A percentile compares a stretch with the other conserved stretches of the same genome.
Evolutionary conservation across 2,113 vertebrate genomes (phyloP).

Genomic region (Hystrix cristata): DNA sequence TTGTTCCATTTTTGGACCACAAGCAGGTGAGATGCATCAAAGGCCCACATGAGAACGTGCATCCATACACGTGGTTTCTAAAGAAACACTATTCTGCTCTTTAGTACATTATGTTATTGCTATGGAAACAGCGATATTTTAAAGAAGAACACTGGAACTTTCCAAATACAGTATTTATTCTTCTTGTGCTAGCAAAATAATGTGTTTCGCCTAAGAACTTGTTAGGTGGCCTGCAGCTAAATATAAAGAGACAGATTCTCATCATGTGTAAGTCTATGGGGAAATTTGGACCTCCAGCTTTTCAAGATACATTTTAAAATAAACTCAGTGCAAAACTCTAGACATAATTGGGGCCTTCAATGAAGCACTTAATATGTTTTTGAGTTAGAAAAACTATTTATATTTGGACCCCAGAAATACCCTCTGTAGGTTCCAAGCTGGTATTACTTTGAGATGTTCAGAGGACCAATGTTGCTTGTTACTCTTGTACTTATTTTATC

Average conservation of each 20-base stretch:
- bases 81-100: conserved; percentile 81
- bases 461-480: neutral
- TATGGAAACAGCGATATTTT: conserved; percentile 85
- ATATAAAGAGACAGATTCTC: conserved; percentile 85
- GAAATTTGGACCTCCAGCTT: conserved; percentile 76
- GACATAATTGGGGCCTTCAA: conserved; percentile 70
- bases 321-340: conserved; percentile 70
- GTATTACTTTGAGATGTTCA: neutral
- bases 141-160: conserved; percentile 84
- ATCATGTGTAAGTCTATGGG: conserved; percentile 72
- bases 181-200: conserved; percentile 83
- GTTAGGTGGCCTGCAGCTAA: conserved; percentile 85
- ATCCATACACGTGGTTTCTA: conserved; percentile 79
- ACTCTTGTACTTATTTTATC: neutral
- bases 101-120: conserved; percentile 84
- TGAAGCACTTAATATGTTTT: conserved; percentile 74
- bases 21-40: conserved; percentile 71
- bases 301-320: conserved; percentile 79
- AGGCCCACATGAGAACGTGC: conserved; percentile 41
- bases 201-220: conserved; percentile 85
- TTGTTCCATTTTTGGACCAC: conserved; percentile 41
- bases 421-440: conserved; percentile 11
- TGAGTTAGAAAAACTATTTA: conserved; percentile 60
- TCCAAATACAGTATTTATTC: conserved; percentile 86
- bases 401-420: conserved; percentile 3